Percentiles rank a stretch among this genome's conserved stretches.
These are phyloP conservation scores for Bubo bubo DNA, from an alignment of 2,113 vertebrate species.

Conservation along the genomic window DNA sequence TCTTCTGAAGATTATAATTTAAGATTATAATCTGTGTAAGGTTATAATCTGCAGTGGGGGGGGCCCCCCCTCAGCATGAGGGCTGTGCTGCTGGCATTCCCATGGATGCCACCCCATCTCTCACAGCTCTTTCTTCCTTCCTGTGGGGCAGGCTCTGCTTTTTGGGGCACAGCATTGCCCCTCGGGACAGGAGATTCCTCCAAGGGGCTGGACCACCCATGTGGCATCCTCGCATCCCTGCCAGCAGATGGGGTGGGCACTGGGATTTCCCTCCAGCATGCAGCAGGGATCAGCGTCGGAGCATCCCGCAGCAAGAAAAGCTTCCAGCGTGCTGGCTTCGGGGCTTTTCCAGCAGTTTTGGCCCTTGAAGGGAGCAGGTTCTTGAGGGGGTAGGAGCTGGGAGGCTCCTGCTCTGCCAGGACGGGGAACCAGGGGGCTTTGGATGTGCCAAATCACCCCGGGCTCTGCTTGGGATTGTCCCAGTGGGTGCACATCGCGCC, in stretches of 20 bases:
- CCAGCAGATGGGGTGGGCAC: not conserved
- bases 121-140: not conserved
- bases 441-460: fast-evolving
- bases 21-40: not conserved
- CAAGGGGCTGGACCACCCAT: not conserved
- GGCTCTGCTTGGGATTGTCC: not conserved
- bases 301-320: not conserved
- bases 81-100: not conserved
- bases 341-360: not conserved
- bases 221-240: not conserved
- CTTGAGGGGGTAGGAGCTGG: not conserved
- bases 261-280: not conserved
- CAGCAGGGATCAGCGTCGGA: fast-evolving
- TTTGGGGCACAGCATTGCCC: not conserved
- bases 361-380: not conserved
- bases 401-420: not conserved
- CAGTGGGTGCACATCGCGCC: not conserved
- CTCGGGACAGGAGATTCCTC: not conserved
- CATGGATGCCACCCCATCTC: not conserved
- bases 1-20: not conserved
- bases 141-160: not conserved
- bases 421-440: not conserved
- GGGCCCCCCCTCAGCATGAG: too few species aligned
- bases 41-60: not conserved
- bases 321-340: fast-evolving